Conservation (phyloP, 53 echinoderm and acorn worm species). For the Luidia sarsii region DNA sequence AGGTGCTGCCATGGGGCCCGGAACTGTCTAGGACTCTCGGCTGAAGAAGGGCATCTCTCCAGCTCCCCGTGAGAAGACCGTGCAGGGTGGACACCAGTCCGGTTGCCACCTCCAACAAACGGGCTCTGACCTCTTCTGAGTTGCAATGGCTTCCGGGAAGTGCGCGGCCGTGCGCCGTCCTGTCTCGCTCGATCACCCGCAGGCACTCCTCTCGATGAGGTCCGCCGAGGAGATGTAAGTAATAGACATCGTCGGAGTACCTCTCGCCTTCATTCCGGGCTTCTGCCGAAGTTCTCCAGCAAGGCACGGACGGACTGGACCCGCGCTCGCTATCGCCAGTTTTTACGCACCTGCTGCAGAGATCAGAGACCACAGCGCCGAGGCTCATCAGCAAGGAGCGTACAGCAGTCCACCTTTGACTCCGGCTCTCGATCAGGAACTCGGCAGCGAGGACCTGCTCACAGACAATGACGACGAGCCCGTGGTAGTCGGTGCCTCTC, state of each 20-base stretch:
- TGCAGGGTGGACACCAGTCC: background rate
- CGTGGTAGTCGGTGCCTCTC: background rate
- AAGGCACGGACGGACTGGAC: no score
- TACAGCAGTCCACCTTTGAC: background rate
- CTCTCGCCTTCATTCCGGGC: no score
- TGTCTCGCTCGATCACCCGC: background rate
- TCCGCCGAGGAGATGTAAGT: background rate
- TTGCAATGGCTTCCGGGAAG: no score
- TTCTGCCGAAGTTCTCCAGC: no score
- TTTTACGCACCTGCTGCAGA: background rate
- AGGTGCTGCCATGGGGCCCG: background rate
- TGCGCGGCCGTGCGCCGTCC: background rate
- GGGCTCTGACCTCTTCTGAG: background rate
- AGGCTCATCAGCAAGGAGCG: constrained; percentile 5
- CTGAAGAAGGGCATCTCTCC: constrained; percentile 2
- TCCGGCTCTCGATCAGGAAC: background rate
- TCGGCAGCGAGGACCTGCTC: background rate
- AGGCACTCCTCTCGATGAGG: background rate
- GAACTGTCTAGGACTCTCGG: background rate
- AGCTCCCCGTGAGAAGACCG: background rate
- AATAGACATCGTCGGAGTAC: constrained; percentile 3
- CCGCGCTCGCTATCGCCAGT: no score
- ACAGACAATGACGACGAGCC: background rate
- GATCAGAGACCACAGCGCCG: background rate
- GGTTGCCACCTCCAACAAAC: background rate